These are phyloP conservation scores for Caenorhabditis virilis DNA, from an alignment of 2,888 invertebrate species.

Conservation along the genomic window DNA sequence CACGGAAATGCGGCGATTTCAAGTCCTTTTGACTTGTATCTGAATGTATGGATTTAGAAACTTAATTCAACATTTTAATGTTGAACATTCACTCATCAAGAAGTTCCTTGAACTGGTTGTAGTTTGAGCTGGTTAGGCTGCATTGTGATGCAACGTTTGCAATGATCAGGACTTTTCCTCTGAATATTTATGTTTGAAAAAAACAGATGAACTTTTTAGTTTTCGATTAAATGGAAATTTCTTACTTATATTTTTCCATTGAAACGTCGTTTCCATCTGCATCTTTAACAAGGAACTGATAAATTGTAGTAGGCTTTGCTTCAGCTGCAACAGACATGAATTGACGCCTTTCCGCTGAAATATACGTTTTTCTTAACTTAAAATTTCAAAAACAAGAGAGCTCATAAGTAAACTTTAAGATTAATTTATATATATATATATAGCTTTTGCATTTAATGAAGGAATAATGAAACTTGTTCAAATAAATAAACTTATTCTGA, in stretches of 20 bases:
- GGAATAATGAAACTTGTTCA: no score
- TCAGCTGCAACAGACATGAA: constrained; percentile 14
- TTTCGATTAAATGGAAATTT: no score
- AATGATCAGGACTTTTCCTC: constrained; percentile 80
- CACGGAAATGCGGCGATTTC: constrained; percentile 82
- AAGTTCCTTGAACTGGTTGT: constrained; percentile 76
- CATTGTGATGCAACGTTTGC: constrained; percentile 87
- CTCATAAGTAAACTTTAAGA: no score
- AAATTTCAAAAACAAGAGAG: no score
- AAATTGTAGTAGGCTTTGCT: constrained; percentile 32
- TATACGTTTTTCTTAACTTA: not conserved
- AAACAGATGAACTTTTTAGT: no score
- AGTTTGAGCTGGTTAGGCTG: constrained; percentile 80
- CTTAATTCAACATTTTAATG: not conserved
- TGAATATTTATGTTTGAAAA: no score
- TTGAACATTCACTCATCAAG: constrained; percentile 17
- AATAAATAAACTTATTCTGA: no score
- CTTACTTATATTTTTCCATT: constrained; percentile 78
- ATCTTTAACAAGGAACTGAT: constrained; percentile 72
- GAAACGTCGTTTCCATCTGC: constrained; percentile 83
- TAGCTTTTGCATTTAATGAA: no score
- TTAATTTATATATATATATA: no score
- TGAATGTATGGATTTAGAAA: constrained; percentile 72
- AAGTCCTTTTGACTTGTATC: constrained; percentile 78
- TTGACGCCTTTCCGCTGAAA: constrained; percentile 34